These are phyloP conservation scores for Eupeodes luniger DNA, from an alignment of 2,888 invertebrate genomes.

Conservation along the genomic window DNA sequence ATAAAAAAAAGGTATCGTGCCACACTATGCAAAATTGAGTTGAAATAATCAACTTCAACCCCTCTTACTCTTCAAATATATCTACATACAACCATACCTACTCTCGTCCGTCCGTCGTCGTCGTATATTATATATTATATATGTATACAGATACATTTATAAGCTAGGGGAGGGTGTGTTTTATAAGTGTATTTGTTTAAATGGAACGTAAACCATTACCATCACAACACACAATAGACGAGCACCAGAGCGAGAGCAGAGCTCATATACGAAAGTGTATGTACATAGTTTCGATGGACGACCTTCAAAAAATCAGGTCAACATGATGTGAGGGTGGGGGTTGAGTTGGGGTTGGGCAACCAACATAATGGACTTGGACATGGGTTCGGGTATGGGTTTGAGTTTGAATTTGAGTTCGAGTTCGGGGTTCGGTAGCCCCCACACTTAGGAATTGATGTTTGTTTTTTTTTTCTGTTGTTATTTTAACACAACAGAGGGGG, in stretches of 20 bases:
- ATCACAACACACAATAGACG: constrained; percentile 59
- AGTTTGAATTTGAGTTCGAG: not conserved
- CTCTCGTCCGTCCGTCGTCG: no score
- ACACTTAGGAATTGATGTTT: not conserved
- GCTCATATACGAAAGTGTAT: constrained; percentile 31
- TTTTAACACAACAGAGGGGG: constrained; percentile 1
- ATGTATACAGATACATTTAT: no score
- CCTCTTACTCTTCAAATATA: not conserved
- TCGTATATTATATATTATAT: not conserved
- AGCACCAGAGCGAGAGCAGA: constrained; percentile 31
- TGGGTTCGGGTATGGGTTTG: constrained; percentile 1
- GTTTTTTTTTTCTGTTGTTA: not conserved
- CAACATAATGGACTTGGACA: constrained; percentile 26
- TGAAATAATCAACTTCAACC: constrained; percentile 70
- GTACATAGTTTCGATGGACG: constrained; percentile 60
- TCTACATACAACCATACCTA: not conserved
- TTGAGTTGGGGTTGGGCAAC: not conserved
- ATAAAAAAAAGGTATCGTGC: constrained; percentile 6
- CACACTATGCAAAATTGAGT: constrained; percentile 64
- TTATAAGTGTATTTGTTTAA: constrained; percentile 12
- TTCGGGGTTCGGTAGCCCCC: not conserved
- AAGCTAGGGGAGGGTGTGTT: not conserved
- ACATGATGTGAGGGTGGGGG: constrained; percentile 56
- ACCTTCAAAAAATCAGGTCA: constrained; percentile 76
- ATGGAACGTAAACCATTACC: constrained; percentile 66